Base-by-base conservation (phyloP, 2,888 invertebrate genomes). In the Himalopsyche anomala region DNA sequence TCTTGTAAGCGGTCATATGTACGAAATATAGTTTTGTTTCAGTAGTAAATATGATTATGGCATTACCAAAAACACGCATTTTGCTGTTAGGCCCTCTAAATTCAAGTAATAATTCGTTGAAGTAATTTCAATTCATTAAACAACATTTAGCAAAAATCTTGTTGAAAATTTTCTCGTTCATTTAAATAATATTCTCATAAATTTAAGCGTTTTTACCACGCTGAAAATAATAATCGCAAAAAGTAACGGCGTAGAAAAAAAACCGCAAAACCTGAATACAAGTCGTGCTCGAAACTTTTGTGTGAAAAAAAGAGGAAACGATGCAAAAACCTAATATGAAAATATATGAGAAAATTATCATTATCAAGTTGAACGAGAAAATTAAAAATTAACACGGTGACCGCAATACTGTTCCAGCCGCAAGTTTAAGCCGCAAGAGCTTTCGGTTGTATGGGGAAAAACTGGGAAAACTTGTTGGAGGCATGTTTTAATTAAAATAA, bases 301-400 rank as follows among this genome's bases (percentile, higher is more conserved):
- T 36, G 74, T 36, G 74, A 74, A 74, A 28, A 74, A 74, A 74
- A 51, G 42, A 15, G 80, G 28, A 42, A 80, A 80, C 80, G 42
- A 45, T 19, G 45, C 42, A 51, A 55, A 82, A 82, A 55, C 83
- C 56, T 87, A 82, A 85, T 87, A 87, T 85, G 84, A 85, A 87
- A 87, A 87, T 87, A 83, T 85, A 87, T 79, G 82, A 38, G 83
- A 74, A 62, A 82, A 85, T 87, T 84, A 85, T 85, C 83, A 83
- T 80, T 80, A 83, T 84, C 19, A 83, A 81, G 84, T 84, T 83
- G 80, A 83, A 85, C 81, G 85, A 56, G 82, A 85, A 87, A 87
- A 87, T 87, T 87, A 87, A 87, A 87, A 85, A 87, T 87, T 87
- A 87, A 87, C 84, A 80, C 85, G 51, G n/a, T 84, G 85, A 62